Conservation (phyloP, 2,113 vertebrate genomes). For the Gila orcuttii region DNA sequence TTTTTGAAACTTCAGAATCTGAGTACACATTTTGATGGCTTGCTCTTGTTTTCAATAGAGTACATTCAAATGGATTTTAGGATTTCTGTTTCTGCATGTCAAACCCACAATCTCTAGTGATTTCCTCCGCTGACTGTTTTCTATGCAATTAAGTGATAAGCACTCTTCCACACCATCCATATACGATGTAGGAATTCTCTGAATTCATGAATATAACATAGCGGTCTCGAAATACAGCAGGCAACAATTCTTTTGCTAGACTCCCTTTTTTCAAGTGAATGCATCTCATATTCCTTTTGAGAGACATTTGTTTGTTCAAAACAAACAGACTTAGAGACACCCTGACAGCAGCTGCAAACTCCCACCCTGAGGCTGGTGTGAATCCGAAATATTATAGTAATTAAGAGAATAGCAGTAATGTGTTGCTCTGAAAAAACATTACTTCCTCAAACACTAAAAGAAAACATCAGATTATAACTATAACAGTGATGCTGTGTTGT, state of each 20-base stretch:
- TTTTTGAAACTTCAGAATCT: slow-evolving; percentile 43
- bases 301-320: slow-evolving; percentile 57
- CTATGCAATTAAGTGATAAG: slow-evolving; percentile 78
- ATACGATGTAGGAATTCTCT: slow-evolving; percentile 56
- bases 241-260: slow-evolving; percentile 47
- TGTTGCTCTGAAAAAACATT: background rate
- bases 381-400: slow-evolving; percentile 26
- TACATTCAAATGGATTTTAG: slow-evolving; percentile 47
- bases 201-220: slow-evolving; percentile 58
- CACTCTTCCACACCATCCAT: slow-evolving; percentile 57
- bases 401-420: slow-evolving; percentile 40
- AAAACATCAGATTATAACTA: background rate
- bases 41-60: slow-evolving; percentile 55
- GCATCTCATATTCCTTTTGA: slow-evolving; percentile 55
- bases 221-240: slow-evolving; percentile 49
- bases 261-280: slow-evolving; percentile 55
- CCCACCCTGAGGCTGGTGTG: slow-evolving; percentile 19
- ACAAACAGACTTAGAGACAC: slow-evolving; percentile 44
- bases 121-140: slow-evolving; percentile 66
- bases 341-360: slow-evolving; percentile 20
- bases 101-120: slow-evolving; percentile 61
- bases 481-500: background rate
- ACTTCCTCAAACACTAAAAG: background rate
- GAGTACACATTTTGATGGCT: slow-evolving; percentile 48
- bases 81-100: slow-evolving; percentile 45